Conservation (phyloP, 2,888 invertebrate species). For the Cataglyphis albicans region DNA sequence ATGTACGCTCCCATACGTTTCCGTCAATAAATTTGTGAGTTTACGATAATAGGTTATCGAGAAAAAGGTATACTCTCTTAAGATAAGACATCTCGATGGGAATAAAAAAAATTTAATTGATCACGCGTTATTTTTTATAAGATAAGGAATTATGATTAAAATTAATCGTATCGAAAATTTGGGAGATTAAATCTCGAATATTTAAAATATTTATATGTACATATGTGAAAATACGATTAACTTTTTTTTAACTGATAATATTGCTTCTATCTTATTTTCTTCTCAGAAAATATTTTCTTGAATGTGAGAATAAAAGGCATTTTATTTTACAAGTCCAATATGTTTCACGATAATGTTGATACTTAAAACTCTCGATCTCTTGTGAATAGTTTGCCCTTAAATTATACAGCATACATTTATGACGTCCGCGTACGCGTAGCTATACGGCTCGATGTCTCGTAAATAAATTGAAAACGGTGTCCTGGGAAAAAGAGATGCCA, state of each 20-base stretch:
- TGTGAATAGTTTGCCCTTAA: conserved; percentile 26
- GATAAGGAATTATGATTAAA: background rate
- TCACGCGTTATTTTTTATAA: background rate
- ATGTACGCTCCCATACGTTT: background rate
- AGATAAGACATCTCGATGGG: conserved; percentile 7
- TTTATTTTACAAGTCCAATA: background rate
- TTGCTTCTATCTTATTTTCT: background rate
- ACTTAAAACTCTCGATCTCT: conserved; percentile 38
- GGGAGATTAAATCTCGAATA: background rate
- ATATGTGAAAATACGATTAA: background rate
- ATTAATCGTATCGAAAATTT: background rate
- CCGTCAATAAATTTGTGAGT: background rate
- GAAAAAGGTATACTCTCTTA: background rate
- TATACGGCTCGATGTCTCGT: conserved; percentile 36
- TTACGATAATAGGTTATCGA: conserved; percentile 1
- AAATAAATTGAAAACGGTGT: conserved; percentile 41
- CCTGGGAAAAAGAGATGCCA: conserved; percentile 29
- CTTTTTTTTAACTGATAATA: background rate
- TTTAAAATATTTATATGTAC: background rate
- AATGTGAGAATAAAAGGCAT: conserved; percentile 9
- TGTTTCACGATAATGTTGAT: conserved; percentile 24
- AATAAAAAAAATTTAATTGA: background rate
- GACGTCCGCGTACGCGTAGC: conserved; percentile 15
- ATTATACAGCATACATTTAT: conserved; percentile 43
- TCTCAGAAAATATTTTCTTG: background rate